phyloP scores from a whole-genome alignment of 2,888 invertebrate genomes.

The Cosmopolites sordidus region DNA sequence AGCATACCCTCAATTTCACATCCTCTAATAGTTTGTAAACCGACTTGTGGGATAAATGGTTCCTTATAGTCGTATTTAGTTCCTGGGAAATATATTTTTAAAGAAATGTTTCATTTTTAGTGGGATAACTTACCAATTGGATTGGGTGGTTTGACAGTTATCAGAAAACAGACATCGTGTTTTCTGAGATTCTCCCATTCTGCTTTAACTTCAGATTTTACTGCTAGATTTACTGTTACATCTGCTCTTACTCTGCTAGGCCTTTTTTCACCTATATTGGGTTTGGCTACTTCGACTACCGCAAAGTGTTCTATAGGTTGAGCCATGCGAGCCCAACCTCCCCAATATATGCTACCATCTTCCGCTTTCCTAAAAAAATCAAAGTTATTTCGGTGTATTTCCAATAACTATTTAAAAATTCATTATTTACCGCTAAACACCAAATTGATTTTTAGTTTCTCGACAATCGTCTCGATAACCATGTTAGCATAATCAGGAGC shows the following conservation, averaged over 20 bases:
- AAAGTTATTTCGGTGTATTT: too few relatives aligned
- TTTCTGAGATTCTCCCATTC: slow-evolving; percentile 97
- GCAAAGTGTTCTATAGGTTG: slow-evolving; percentile 89
- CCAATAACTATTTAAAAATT: too few relatives aligned
- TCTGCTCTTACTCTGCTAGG: slow-evolving; percentile 96
- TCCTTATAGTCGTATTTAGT: slow-evolving; percentile 77
- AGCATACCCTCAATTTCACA: slow-evolving; percentile 99
- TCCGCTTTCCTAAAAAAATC: slow-evolving; percentile 74
- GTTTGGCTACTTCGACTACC: slow-evolving; percentile 91
- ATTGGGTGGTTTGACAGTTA: slow-evolving; percentile 82
- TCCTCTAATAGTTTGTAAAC: slow-evolving; percentile 86
- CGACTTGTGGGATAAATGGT: slow-evolving; percentile 89
- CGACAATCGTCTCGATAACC: too few relatives aligned
- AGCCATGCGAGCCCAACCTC: slow-evolving; percentile 99
- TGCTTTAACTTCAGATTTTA: slow-evolving; percentile 83
- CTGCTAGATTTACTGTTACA: slow-evolving; percentile 86
- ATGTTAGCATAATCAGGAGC: too few relatives aligned
- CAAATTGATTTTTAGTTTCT: too few relatives aligned
- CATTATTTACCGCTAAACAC: too few relatives aligned
- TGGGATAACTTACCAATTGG: slow-evolving; percentile 62
- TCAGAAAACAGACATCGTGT: slow-evolving; percentile 96
- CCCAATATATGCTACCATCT: slow-evolving; percentile 81
- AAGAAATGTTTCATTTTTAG: neutral
- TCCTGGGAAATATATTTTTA: slow-evolving; percentile 47
- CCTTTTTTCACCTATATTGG: slow-evolving; percentile 87